Evolutionary conservation across 2,113 vertebrate species (phyloP).

Genomic region (Takifugu bimaculatus): DNA sequence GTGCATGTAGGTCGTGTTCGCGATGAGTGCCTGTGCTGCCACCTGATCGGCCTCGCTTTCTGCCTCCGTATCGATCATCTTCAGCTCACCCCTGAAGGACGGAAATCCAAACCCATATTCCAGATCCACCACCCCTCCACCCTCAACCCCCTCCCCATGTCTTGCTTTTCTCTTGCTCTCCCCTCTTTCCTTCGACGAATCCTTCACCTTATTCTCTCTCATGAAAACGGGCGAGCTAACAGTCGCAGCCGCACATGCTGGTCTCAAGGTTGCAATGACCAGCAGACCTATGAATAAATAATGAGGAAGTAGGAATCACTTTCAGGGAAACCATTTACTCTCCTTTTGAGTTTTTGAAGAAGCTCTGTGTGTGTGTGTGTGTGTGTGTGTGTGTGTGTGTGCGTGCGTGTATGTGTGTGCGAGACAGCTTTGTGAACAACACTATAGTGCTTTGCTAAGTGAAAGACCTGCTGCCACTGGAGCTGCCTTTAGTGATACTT

Average conservation of each 20-base stretch:
- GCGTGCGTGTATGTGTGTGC: conserved; percentile 27
- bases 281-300: conserved; percentile 82
- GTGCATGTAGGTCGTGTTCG: conserved; percentile 60
- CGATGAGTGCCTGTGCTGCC: conserved; percentile 61
- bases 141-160: conserved; percentile 23
- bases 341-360: conserved; percentile 74
- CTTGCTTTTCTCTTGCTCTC: conserved; percentile 9
- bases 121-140: conserved; percentile 47
- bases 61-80: conserved; percentile 71
- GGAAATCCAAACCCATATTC: conserved; percentile 71
- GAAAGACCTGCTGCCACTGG: conserved; percentile 49
- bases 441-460: conserved; percentile 62
- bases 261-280: conserved; percentile 80
- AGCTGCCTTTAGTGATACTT: conserved; percentile 52
- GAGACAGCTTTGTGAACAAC: conserved; percentile 55
- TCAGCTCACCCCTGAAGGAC: conserved; percentile 73
- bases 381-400: conserved; percentile 20
- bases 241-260: conserved; percentile 13
- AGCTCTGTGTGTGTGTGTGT: conserved; percentile 28
- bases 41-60: conserved; percentile 73
- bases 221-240: conserved; percentile 36
- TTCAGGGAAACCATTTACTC: conserved; percentile 79
- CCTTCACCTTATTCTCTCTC: conserved; percentile 46
- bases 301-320: conserved; percentile 74
- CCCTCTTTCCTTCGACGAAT: conserved; percentile 8